These are phyloP conservation scores for Sipha maydis DNA, from an alignment of 2,888 invertebrate genomes.

Conservation along the genomic window DNA sequence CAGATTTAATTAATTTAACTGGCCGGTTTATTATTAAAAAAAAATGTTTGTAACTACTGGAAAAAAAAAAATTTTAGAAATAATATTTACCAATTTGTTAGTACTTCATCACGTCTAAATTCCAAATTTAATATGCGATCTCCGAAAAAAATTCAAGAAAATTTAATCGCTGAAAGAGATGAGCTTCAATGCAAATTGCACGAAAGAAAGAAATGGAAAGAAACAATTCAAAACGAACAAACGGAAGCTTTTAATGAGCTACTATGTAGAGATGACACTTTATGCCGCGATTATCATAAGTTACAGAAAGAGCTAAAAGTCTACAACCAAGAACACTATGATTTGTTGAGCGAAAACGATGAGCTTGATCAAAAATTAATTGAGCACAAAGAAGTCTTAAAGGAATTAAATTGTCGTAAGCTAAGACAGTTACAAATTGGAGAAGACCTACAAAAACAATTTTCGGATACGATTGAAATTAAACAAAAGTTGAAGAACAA, in stretches of 20 bases:
- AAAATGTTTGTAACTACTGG: too few relatives aligned
- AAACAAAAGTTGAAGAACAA: not conserved
- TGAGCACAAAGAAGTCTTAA: not conserved
- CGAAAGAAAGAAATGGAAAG: not conserved
- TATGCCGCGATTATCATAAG: not conserved
- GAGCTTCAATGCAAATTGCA: too few relatives aligned
- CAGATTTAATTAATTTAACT: too few relatives aligned
- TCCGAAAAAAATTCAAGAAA: too few relatives aligned
- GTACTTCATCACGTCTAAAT: too few relatives aligned
- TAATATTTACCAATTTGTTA: too few relatives aligned
- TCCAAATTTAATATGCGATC: too few relatives aligned
- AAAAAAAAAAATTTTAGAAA: too few relatives aligned
- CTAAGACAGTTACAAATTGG: not conserved
- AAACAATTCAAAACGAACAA: not conserved
- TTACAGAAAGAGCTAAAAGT: not conserved
- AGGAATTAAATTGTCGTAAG: not conserved
- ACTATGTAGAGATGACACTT: not conserved
- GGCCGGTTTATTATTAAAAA: too few relatives aligned
- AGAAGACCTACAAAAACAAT: not conserved
- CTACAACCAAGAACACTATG: not conserved
- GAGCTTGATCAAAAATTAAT: not conserved
- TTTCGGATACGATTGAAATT: not conserved
- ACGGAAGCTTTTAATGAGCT: not conserved
- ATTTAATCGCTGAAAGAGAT: too few relatives aligned
- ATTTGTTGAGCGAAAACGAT: not conserved